Evolutionary conservation across 1,140 invertebrate species (phyloP), one percentile per base, ranked within the genome.

Genomic region (Tetranychus cinnabarinus): DNA sequence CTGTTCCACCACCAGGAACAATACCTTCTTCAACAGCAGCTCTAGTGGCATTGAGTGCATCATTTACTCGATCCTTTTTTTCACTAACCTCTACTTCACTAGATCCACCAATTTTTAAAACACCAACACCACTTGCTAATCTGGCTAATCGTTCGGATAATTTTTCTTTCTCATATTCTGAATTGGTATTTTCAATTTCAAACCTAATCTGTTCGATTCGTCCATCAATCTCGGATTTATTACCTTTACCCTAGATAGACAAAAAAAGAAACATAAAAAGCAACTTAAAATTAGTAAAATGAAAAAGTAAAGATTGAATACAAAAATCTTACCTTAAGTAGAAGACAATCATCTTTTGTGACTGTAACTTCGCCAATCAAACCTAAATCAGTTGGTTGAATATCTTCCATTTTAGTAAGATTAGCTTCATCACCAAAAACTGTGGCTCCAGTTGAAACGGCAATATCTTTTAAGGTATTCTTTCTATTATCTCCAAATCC

Each of bases 11-110:
- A 68, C 96, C 96, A 61, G 95, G 89, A 68, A 99, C 95, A 74
- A 99, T 98, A 31, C 96, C 96, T 76, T 99, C 96, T 73, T 97
- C 95, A 64, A 99, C 88, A 58, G 96, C 96, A 63, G 96, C 96
- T 36, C 92, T 78, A 1, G 96, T 99, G 0, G 96, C 96, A 75
- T 93, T 93, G 13, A 99, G 74, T 1, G 96, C 96, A 78, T 99
- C 96, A 71, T 88, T 93, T 1, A 98, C 93, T 65, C 96, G 79
- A 69, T 99, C 96, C 72, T 99, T 99, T 76, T 98, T 98, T 73
- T 98, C 95, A 71, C 95, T 97, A 0, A 98, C 93, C 75, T 99
- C 95, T 46, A 98, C 88, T 74, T 98, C 93, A 72, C 88, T 95
- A 56, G 86, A 88, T 37, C 96, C 96, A 61, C 95, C 95, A 64